A percentile compares a stretch with the other conserved stretches of the same genome.
Conservation (phyloP, 2,797 vertebrate genomes). For the Pelobates cultripes region DNA sequence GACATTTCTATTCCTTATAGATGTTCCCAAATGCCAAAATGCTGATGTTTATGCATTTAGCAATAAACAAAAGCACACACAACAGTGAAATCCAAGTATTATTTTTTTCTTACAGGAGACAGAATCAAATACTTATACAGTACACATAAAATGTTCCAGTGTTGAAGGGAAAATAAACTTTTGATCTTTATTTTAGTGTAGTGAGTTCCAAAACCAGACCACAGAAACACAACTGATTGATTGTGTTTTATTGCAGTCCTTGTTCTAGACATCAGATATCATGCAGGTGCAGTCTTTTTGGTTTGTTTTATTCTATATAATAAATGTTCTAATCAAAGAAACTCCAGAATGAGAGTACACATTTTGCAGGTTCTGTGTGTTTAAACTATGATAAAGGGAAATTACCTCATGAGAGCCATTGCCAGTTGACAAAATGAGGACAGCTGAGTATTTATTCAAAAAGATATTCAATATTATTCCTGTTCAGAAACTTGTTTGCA, state of each 20-base stretch:
- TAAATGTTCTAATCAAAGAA: background rate
- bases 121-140: background rate
- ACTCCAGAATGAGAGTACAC: too few species aligned
- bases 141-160: background rate
- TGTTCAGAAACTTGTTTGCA: too few species aligned
- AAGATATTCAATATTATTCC: too few species aligned
- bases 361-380: too few species aligned
- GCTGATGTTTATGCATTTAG: constrained; percentile 20
- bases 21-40: constrained; percentile 18
- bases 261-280: background rate
- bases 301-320: constrained; percentile 13
- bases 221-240: background rate
- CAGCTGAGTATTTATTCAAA: too few species aligned
- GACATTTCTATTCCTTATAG: constrained; percentile 13
- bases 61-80: constrained; percentile 2
- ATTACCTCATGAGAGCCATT: too few species aligned
- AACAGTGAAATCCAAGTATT: constrained; percentile 3
- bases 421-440: too few species aligned
- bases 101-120: constrained; percentile 1
- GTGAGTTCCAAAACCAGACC: background rate
- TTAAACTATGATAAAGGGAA: too few species aligned
- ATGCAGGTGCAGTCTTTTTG: constrained; percentile 13
- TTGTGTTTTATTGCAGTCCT: background rate
- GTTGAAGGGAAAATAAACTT: background rate
- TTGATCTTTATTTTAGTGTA: background rate